Evolutionary conservation across 1,140 invertebrate species (phyloP), one percentile per base, ranked within the genome.

Genomic region (Zaprionus taronus): DNA sequence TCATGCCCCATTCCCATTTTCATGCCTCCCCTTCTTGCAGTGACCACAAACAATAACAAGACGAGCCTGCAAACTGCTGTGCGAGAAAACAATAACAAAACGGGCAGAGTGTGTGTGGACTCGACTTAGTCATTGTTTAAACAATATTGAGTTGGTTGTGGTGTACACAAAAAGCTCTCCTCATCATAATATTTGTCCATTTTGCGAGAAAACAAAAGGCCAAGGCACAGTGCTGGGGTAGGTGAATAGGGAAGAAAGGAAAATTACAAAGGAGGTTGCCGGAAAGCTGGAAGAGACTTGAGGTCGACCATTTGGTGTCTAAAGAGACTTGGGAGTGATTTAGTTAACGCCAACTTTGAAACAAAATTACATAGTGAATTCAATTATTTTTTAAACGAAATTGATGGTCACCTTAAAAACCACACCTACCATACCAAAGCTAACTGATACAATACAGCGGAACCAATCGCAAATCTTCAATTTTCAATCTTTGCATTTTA

Each of bases 121-220:
- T 44, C 26, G 31, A 62, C 20, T 74, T 62, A 70, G 38, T 74
- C 72, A 70, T 49, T 51, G 51, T 28, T 28, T 56, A 5, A 38
- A 41, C 53, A 75, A 75, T 44, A 71, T 70, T 75, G 44, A 34
- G 14, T 49, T 51, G 62, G n/a, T 22, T 44, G 44, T 26, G 24
- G 31, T 57, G 56, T 28, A 56, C 24, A 74, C 58, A 70, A 55
- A 55, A 57, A 66, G 28, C 57, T 62, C 12, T 31, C n/a, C 41
- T 44, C 41, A 17, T 24, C 56, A 57, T 36, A 57, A 70, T 70
- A 74, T 69, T 74, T 74, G 72, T 47, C 38, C 63, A 72, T 51
- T 51, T 71, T 60, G 63, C 34, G 3, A 26, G 14, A 72, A 66
- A 66, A 72, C 36, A 67, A 66, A 34, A 57, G 14, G 14, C 51